Evolutionary conservation across 2,888 invertebrate species (phyloP), one percentile per base, ranked within the genome.

Genomic region (Crioceris asparagi): DNA sequence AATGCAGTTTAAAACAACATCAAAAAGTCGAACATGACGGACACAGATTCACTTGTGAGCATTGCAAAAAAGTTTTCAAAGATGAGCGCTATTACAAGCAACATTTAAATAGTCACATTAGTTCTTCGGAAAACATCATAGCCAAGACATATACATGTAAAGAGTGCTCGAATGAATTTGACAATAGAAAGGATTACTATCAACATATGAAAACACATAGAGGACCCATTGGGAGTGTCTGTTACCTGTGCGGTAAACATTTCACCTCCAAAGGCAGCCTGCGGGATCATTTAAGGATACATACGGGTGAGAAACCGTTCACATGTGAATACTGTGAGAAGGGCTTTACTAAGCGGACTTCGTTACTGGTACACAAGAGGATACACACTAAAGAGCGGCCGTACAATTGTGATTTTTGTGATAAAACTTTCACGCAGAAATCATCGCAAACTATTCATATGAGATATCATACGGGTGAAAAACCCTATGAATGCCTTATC

Each of bases 271-370:
- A 34, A 12, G 10, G 8, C 4, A 44, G 40, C 12, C 36, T 50
- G 11, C 38, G 16, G 11, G 25, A 34, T 19, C 47, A 51, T 32
- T 27, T 35, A 57, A 66, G 71, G 0, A 64, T 62, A 0, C 75
- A 75, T 35, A 67, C 69, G 1, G 70, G 71, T 3, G 61, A 69
- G 0, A 61, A 70, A 25, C 74, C 74, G 2, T 71, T 64, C 32
- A 62, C 65, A 12, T 74, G 74, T 41, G 65, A 69, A 8, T 61
- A 65, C 36, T 74, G 75, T 39, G 69, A 68, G 25, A 72, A 72
- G 45, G 51, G 66, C 1, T 75, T 74, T 47, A 69, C 69, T 29
- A 66, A 71, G 40, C 64, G 66, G 40, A 66, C 66, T 41, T 66
- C 70, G 0, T 46, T 72, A 26, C 66, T 66, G 6, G 61, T 66